Evolutionary conservation across 1,140 invertebrate genomes (phyloP).

Genomic region (Nasonia giraulti): DNA sequence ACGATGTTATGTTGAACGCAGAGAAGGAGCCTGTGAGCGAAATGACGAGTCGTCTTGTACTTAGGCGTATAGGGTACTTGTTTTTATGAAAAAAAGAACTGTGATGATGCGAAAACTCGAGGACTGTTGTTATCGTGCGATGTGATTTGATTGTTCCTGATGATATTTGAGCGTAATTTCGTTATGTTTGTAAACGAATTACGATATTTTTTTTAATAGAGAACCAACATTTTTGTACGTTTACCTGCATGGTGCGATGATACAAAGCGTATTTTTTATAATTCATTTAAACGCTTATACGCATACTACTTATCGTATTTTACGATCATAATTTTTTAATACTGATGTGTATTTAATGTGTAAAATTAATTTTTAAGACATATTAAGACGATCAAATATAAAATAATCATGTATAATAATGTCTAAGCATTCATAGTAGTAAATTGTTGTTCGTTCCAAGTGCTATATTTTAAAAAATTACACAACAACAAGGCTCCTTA

Average conservation of each 20-base stretch:
- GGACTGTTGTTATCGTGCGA: slow-evolving; percentile 24
- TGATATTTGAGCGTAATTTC: neutral
- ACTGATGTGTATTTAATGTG: neutral
- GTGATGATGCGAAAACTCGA: slow-evolving; percentile 34
- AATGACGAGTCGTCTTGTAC: slow-evolving; percentile 42
- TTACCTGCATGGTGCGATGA: neutral
- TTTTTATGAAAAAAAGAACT: slow-evolving; percentile 34
- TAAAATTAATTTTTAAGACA: neutral
- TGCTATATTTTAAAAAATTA: neutral
- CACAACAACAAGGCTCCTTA: neutral
- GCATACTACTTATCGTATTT: neutral
- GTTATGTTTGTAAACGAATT: neutral
- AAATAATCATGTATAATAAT: neutral
- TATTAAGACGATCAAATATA: neutral
- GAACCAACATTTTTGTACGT: slow-evolving; percentile 19
- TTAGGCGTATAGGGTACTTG: slow-evolving; percentile 14
- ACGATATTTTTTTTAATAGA: neutral
- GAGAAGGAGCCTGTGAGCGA: slow-evolving; percentile 5
- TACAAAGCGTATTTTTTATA: neutral
- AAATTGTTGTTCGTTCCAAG: neutral
- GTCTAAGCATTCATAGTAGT: no score
- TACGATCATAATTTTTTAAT: neutral
- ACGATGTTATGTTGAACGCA: slow-evolving; percentile 2
- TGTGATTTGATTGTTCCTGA: slow-evolving; percentile 38
- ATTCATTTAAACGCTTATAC: neutral